Percentiles rank a stretch among this genome's conserved stretches.
These are phyloP conservation scores for Macrosteles quadrilineatus DNA, from an alignment of 1,140 invertebrate species.

Conservation along the genomic window DNA sequence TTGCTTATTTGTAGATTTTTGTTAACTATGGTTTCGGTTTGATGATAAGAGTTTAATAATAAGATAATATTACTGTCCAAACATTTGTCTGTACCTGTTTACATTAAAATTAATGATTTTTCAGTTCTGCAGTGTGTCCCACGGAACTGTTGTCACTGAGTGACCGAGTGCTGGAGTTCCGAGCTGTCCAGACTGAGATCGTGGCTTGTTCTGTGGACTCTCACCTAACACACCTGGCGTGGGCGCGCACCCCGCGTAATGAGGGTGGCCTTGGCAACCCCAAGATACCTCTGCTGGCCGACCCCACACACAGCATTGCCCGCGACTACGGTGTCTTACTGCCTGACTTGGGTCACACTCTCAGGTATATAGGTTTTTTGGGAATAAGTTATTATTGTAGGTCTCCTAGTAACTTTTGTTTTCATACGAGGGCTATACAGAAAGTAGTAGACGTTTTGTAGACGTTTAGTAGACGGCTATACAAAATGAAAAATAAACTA, in stretches of 20 bases:
- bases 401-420: too few relatives aligned
- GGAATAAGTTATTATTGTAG: too few relatives aligned
- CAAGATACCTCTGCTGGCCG: slow-evolving; percentile 95
- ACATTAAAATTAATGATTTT: too few relatives aligned
- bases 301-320: slow-evolving; percentile 86
- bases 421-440: too few relatives aligned
- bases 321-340: slow-evolving; percentile 91
- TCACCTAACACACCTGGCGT: slow-evolving; percentile 89
- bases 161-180: slow-evolving; percentile 83
- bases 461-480: too few relatives aligned
- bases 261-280: slow-evolving; percentile 94
- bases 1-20: too few relatives aligned
- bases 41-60: too few relatives aligned
- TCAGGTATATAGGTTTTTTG: slow-evolving; percentile 71
- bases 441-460: too few relatives aligned
- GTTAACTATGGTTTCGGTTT: too few relatives aligned
- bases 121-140: slow-evolving; percentile 86
- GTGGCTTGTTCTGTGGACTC: slow-evolving; percentile 89
- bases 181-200: slow-evolving; percentile 78
- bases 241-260: slow-evolving; percentile 94
- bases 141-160: slow-evolving; percentile 94
- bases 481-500: too few relatives aligned
- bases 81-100: too few relatives aligned
- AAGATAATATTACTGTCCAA: too few relatives aligned
- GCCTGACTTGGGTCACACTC: slow-evolving; percentile 90